Percentiles rank a stretch among this genome's conserved stretches.
phyloP scores from a whole-genome alignment of 2,888 invertebrate genomes.

The Apocheima hispidaria region DNA sequence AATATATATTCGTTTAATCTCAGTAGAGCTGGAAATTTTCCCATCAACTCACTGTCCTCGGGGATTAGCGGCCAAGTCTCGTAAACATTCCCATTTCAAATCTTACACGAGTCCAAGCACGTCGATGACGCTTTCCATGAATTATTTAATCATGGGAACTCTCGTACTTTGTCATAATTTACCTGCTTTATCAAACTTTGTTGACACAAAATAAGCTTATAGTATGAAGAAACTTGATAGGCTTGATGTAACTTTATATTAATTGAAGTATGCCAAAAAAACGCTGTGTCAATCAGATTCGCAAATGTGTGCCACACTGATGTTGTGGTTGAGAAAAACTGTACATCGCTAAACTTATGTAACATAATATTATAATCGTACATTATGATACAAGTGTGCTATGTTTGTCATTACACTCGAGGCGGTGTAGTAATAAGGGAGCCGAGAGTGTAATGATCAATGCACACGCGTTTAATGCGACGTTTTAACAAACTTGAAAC shows the following conservation, averaged over 20 bases:
- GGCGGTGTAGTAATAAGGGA: no score
- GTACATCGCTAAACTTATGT: not conserved
- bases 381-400: no score
- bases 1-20: constrained; percentile 9
- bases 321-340: not conserved
- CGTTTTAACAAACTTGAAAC: no score
- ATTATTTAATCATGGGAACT: constrained; percentile 38
- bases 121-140: constrained; percentile 44
- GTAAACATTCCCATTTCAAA: constrained; percentile 21
- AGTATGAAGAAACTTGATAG: not conserved
- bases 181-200: not conserved
- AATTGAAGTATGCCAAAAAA: not conserved
- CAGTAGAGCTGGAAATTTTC: constrained; percentile 13
- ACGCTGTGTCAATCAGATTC: constrained; percentile 6
- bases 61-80: constrained; percentile 15
- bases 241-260: not conserved
- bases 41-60: constrained; percentile 3
- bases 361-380: not conserved
- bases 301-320: not conserved
- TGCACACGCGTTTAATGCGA: no score
- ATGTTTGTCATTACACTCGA: no score
- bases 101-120: constrained; percentile 36
- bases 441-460: no score
- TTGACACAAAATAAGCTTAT: constrained; percentile 2
- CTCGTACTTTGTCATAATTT: constrained; percentile 30